A percentile compares a stretch with the other conserved stretches of the same genome.
These are phyloP conservation scores for Chrysopa pallens DNA, from an alignment of 1,140 invertebrate species.

Conservation along the genomic window DNA sequence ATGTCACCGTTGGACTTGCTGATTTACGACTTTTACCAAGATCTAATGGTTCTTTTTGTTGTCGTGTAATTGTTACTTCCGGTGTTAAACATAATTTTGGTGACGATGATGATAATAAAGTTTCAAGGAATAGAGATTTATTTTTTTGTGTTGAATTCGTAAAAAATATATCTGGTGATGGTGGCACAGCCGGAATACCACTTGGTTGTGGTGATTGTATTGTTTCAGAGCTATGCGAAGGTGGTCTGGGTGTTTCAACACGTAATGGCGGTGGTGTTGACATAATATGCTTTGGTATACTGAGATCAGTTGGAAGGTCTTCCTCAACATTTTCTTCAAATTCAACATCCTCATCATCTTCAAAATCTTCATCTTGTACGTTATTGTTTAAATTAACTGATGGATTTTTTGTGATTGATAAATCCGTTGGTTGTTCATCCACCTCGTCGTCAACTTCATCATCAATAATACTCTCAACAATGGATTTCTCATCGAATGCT, in stretches of 20 bases:
- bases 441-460: constrained; percentile 19
- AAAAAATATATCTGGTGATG: constrained; percentile 33
- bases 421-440: constrained; percentile 32
- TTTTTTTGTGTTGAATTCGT: constrained; percentile 27
- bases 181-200: constrained; percentile 38
- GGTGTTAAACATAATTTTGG: constrained; percentile 32
- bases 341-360: constrained; percentile 17
- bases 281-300: constrained; percentile 18
- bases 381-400: constrained; percentile 4
- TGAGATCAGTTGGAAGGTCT: constrained; percentile 15
- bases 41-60: constrained; percentile 45
- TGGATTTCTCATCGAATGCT: constrained; percentile 22
- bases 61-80: constrained; percentile 30
- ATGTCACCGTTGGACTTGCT: constrained; percentile 37
- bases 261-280: constrained; percentile 23
- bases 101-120: constrained; percentile 28
- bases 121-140: constrained; percentile 33
- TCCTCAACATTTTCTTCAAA: constrained; percentile 11
- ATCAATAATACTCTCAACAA: constrained; percentile 26
- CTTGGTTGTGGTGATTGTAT: constrained; percentile 45
- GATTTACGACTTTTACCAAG: constrained; percentile 40
- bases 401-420: constrained; percentile 26
- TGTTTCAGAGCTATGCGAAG: constrained; percentile 37
- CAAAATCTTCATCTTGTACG: constrained; percentile 11
- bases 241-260: constrained; percentile 27